Evolutionary conservation across 2,113 vertebrate species (phyloP).

Genomic region (Halcyon malimbica): DNA sequence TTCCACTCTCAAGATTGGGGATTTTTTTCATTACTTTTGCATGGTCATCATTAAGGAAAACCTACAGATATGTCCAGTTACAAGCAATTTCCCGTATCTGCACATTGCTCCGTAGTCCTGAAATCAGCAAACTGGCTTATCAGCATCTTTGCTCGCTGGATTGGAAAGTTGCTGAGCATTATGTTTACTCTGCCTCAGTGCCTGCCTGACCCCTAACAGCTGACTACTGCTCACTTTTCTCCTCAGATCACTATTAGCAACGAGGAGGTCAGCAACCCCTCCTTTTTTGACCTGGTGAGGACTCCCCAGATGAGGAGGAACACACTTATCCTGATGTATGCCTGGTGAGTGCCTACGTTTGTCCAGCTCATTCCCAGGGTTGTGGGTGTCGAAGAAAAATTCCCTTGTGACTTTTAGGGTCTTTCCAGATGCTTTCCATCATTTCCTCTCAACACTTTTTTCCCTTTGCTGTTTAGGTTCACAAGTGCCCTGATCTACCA

Average conservation of each 20-base stretch:
- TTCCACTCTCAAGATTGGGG: not conserved
- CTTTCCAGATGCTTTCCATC: not conserved
- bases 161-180: not conserved
- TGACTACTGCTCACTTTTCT: slow-evolving; percentile 40
- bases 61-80: not conserved
- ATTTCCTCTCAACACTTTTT: not conserved
- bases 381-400: not conserved
- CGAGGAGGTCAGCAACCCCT: slow-evolving; percentile 78
- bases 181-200: not conserved
- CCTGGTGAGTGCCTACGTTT: slow-evolving; percentile 80
- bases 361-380: not conserved
- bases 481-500: slow-evolving; percentile 91
- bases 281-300: slow-evolving; percentile 85
- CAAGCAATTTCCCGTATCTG: not conserved
- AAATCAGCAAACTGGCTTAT: not conserved
- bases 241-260: slow-evolving; percentile 78
- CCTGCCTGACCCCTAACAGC: not conserved
- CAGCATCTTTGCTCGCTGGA: not conserved
- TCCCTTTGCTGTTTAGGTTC: slow-evolving; percentile 79
- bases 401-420: not conserved
- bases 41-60: not conserved
- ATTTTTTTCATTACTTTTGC: not conserved
- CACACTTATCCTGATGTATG: slow-evolving; percentile 91
- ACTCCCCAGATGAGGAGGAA: slow-evolving; percentile 90
- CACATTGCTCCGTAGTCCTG: not conserved